Evolutionary conservation across 2,888 invertebrate species (phyloP), one percentile per base, ranked within the genome.

Genomic region (Torymus tubicola): DNA sequence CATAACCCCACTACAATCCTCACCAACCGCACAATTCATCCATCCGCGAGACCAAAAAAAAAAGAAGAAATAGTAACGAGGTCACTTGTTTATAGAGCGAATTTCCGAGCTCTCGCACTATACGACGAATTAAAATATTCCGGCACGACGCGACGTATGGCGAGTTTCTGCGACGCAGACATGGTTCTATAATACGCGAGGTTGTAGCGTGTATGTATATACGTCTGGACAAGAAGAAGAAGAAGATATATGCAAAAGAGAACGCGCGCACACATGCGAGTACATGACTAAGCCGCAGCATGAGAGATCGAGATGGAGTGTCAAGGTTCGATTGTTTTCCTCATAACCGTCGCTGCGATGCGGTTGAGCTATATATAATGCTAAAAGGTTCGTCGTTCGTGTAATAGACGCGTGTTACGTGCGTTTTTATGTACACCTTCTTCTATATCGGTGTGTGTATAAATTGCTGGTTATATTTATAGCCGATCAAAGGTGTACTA

Each of bases 21-120:
- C 42, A 8, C 42, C 42, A 1, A 8, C 8, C 42, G 42, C 42
- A 8, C 5, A 42, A 8, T 42, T 1, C 10, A 42, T 1, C 42
- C 42, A 42, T 42, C 42, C 42, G 8, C 2, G 61, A 64, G 42
- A 18, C 21, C 63, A 70, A 70, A 77, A 55, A 76, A 69, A 70
- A 70, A 77, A 55, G 69, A 69, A 76, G 69, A 64, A 77, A 50
- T 31, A 60, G 60, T 10, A 68, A 61, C 75, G 67, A 61, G 67
- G 75, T 61, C 68, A 75, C 1, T 53, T 53, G 52, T 58, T 67
- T 67, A 75, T 67, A 75, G 60, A 67, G 65, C 16, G 53, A 55
- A 57, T 65, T 73, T 61, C 52, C 24, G 50, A 21, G 42, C 18
- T n/a, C n/a, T 14, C 42, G 42, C 42, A 21, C 42, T 0, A 0